Evolutionary conservation across 2,888 invertebrate genomes (phyloP), one percentile per base, ranked within the genome.

Genomic region (Pyrochroa serraticornis): DNA sequence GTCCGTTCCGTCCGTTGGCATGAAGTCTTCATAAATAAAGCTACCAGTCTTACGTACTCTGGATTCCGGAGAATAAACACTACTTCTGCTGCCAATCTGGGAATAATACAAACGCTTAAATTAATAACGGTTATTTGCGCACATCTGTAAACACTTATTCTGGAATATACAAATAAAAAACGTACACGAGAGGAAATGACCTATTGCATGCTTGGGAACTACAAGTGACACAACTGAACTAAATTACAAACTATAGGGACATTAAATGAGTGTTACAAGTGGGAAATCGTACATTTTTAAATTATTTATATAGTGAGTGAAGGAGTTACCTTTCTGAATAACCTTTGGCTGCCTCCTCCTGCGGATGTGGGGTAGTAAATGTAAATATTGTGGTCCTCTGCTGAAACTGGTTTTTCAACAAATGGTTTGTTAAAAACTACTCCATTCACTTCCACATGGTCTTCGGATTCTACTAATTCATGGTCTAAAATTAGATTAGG

Each of bases 11-110:
- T 99, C 99, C 34, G 99, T 99, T 5, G 98, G 98, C 97, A 99
- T 99, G 80, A 99, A 99, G 81, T 99, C 98, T 84, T 99, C 99
- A 79, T 99, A 99, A 76, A 99, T 97, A 80, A 94, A 99, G 7
- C 97, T 97, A 39, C 99, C 99, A 44, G 94, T 94, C 81, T 95
- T 97, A 51, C 99, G 85, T 6, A 99, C 95, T 72, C 95, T 87
- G 39, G 95, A 96, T 80, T 96, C 95, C 6, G 96, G 95, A 0
- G 97, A 97, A 80, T 99, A 99, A 56, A 98, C 97, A 80, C 97
- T 98, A 81, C 97, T 97, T 53, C 98, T 87, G 77, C 97, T 97
- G 66, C 97, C 98, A 78, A 99, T 97, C 94, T 95, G 80, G 58
- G 76, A 74, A 69, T 66, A 69, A 66, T 68, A 64, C 57, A 70